phyloP scores from a whole-genome alignment of 2,113 vertebrate species.

The Tachysurus vachellii region DNA sequence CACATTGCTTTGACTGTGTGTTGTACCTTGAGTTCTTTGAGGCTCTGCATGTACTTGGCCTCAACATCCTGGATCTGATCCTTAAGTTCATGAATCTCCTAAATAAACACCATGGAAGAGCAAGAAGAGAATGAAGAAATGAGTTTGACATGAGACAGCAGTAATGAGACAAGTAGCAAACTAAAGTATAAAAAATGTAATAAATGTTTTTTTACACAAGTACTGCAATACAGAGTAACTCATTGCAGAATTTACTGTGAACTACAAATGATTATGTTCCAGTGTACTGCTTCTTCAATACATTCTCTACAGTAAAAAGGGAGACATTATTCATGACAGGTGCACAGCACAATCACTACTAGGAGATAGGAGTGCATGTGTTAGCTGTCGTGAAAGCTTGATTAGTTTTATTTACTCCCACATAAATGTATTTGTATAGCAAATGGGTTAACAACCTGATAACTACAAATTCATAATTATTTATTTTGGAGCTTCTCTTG shows the following conservation, averaged over 20 bases:
- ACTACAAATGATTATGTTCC: background rate
- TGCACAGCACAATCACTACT: background rate
- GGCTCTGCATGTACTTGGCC: conserved; percentile 88
- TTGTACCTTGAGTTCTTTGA: conserved; percentile 93
- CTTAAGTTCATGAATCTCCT: conserved; percentile 97
- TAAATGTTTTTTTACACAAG: background rate
- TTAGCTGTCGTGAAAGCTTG: background rate
- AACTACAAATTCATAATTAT: no score
- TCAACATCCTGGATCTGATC: conserved; percentile 98
- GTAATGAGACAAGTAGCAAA: background rate
- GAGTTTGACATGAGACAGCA: background rate
- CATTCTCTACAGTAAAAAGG: background rate
- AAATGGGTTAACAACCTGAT: no score
- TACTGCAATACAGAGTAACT: background rate
- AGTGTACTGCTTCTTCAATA: background rate
- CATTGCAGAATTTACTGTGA: background rate
- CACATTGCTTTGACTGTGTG: conserved; percentile 16
- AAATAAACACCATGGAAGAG: conserved; percentile 50
- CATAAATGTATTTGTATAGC: no score
- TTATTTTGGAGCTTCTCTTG: no score
- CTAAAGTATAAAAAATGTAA: background rate
- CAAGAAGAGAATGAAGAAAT: conserved; percentile 10
- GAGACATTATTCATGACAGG: background rate
- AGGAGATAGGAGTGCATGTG: background rate
- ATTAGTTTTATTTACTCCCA: background rate